Percentiles rank a stretch among this genome's conserved stretches.
phyloP scores from a whole-genome alignment of 92 coral and sea anemone species.

The Ricordea florida region DNA sequence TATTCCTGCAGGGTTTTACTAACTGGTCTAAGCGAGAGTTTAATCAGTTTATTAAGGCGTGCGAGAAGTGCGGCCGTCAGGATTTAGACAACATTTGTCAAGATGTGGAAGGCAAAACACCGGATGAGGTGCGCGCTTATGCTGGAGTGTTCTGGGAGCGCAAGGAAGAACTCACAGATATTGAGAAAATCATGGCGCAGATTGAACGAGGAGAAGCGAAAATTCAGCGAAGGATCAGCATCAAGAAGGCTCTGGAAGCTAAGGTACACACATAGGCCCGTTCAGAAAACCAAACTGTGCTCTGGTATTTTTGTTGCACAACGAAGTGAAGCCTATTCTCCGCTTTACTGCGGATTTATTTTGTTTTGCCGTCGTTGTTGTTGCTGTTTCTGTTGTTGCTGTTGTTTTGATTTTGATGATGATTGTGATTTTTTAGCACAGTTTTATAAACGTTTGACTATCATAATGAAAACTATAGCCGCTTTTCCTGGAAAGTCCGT shows the following conservation, averaged over 20 bases:
- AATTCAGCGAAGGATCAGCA: constrained; percentile 96
- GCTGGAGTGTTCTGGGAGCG: constrained; percentile 98
- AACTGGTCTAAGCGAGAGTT: constrained; percentile 99
- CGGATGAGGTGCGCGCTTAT: constrained; percentile 93
- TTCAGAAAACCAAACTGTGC: background rate
- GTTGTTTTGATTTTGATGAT: too few species aligned
- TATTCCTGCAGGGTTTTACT: constrained; percentile 89
- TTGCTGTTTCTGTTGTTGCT: too few species aligned
- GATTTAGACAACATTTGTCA: constrained; percentile 94
- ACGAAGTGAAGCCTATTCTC: too few species aligned
- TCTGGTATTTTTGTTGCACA: too few species aligned
- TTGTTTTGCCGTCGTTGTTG: too few species aligned
- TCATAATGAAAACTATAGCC: too few species aligned
- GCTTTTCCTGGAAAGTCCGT: background rate
- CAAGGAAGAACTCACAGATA: constrained; percentile 92
- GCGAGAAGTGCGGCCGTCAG: constrained; percentile 96
- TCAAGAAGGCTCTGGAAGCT: constrained; percentile 97
- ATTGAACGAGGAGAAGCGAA: constrained; percentile 98
- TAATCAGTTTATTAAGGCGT: constrained; percentile 96
- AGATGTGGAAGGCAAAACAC: constrained; percentile 96
- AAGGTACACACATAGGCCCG: too few species aligned
- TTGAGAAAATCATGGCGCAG: constrained; percentile 96
- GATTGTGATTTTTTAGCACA: too few species aligned
- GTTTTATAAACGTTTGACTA: too few species aligned
- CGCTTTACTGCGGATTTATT: too few species aligned